Evolutionary conservation across 1,140 invertebrate species (phyloP), one percentile per base, ranked within the genome.

Genomic region (Drosophila ambigua): DNA sequence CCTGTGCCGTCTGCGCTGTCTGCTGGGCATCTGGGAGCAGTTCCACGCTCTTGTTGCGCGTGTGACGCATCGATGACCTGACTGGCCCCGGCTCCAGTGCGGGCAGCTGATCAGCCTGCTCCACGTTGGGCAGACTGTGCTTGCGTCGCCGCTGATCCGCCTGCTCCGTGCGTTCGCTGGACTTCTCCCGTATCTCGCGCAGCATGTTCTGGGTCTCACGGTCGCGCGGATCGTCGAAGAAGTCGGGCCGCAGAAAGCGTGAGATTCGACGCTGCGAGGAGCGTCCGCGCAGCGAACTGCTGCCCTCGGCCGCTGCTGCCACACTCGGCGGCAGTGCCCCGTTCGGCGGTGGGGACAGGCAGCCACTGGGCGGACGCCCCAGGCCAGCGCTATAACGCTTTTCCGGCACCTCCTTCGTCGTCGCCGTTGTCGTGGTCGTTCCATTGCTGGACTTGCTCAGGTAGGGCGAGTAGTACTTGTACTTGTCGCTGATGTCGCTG

Each of bases 191-290:
- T 61, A 95, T 95, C 88, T 95, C 94, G 62, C 93, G 93, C 0
- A 95, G 77, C 39, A 94, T 93, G 88, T 93, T 94, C 87, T 95
- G 94, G 1, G 94, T 94, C 2, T 79, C 77, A 67, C 95, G 95
- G 58, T 96, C 95, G 61, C 95, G 95, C 1, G 90, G 85, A 0
- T 95, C 93, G 55, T 96, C 96, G 76, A 95, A 97, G 82, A 97
- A 96, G 84, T 97, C 96, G 0, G 96, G 95, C 9, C 96, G 92
- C 53, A 96, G 90, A 88, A 96, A 96, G 65, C 95, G 93, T 11
- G 95, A 96, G 44, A 95, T 94, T 61, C 94, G 93, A 26, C 94
- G 93, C 64, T 93, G 93, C 26, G 93, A 79, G 16, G 92, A 92
- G 63, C 93, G 92, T 51, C 92, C 92, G 53, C 92, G 91, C 45